Conservation (phyloP, 2,113 vertebrate species). For the Calyptomena viridis region DNA sequence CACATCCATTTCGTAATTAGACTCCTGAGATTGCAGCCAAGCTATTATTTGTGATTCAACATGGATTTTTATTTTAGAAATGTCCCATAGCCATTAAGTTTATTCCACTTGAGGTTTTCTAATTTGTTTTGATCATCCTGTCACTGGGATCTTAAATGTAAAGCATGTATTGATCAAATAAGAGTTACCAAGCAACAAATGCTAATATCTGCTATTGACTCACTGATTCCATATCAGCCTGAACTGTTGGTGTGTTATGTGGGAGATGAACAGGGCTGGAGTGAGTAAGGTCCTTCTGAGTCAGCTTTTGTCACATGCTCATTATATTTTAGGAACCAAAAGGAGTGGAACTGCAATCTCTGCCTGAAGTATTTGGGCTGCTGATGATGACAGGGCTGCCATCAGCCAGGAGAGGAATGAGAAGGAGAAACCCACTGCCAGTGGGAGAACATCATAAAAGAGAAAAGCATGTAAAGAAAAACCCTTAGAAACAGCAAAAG, state of each 20-base stretch:
- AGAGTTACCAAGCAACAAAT: slow-evolving; percentile 28
- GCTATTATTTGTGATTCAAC: slow-evolving; percentile 5
- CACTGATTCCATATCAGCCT: not conserved
- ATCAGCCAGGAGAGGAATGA: not conserved
- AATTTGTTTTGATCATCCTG: not conserved
- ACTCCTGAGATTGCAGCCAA: not conserved
- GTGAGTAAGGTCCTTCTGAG: not conserved
- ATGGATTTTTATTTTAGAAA: slow-evolving; percentile 30
- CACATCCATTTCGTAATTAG: slow-evolving; percentile 35
- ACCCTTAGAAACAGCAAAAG: not conserved
- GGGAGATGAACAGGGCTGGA: not conserved
- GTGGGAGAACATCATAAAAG: not conserved
- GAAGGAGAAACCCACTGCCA: not conserved
- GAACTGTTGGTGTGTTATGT: not conserved
- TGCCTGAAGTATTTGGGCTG: not conserved
- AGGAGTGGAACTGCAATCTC: not conserved
- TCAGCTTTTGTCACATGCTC: not conserved
- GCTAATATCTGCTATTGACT: not conserved
- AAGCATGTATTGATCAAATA: not conserved
- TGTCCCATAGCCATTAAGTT: not conserved
- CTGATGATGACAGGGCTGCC: not conserved
- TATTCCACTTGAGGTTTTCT: slow-evolving; percentile 30
- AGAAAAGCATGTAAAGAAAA: not conserved
- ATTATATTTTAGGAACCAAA: not conserved
- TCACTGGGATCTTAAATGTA: not conserved